These are phyloP conservation scores for Meteorus cinctellus DNA, from an alignment of 2,888 invertebrate genomes.

Conservation along the genomic window DNA sequence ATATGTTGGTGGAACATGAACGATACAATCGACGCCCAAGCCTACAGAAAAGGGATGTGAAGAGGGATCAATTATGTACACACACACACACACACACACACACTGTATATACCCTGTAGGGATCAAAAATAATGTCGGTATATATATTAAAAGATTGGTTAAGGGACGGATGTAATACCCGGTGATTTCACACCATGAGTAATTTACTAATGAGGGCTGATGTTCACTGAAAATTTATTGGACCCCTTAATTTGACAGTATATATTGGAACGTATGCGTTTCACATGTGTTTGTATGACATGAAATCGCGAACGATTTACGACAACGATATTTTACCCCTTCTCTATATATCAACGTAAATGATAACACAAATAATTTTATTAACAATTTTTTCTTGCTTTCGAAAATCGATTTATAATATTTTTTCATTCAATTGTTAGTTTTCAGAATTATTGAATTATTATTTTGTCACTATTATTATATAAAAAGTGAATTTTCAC, in stretches of 20 bases:
- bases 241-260: conserved; percentile 48
- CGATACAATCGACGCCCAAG: conserved; percentile 51
- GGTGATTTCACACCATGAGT: conserved; percentile 45
- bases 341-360: too few relatives aligned
- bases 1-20: conserved; percentile 62
- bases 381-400: too few relatives aligned
- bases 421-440: too few relatives aligned
- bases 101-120: neutral
- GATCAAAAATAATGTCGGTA: neutral
- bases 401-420: too few relatives aligned
- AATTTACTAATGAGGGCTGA: conserved; percentile 67
- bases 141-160: neutral
- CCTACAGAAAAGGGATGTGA: conserved; percentile 11
- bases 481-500: too few relatives aligned
- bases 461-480: too few relatives aligned
- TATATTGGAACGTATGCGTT: conserved; percentile 25
- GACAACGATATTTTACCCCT: conserved; percentile 20
- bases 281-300: neutral
- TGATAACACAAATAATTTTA: too few relatives aligned
- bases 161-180: conserved; percentile 7
- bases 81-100: neutral
- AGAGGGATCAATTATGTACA: conserved; percentile 9
- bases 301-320: conserved; percentile 47
- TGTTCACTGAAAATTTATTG: conserved; percentile 57
- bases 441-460: too few relatives aligned